These are phyloP conservation scores for Malthinus flaveolus DNA, from an alignment of 2,888 invertebrate species.

Conservation along the genomic window DNA sequence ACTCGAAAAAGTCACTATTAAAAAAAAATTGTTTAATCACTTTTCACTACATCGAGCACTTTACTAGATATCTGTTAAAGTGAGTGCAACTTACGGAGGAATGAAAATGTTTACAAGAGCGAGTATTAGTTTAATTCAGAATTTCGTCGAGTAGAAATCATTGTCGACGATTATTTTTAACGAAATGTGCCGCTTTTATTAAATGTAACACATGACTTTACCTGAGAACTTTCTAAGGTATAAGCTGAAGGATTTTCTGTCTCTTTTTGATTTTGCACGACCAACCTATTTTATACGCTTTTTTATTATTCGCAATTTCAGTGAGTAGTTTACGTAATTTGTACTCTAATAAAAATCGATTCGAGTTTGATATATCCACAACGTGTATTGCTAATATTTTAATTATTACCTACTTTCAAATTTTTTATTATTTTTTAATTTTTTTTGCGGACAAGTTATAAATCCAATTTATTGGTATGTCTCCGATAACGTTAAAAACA, in stretches of 20 bases:
- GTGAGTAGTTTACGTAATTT: constrained; percentile 20
- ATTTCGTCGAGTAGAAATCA: constrained; percentile 2
- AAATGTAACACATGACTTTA: constrained; percentile 26
- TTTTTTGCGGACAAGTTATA: too few relatives aligned
- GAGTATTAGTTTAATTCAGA: constrained; percentile 8
- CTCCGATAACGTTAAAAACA: background rate
- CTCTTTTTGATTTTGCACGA: constrained; percentile 35
- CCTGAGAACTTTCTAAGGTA: constrained; percentile 45
- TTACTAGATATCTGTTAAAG: constrained; percentile 27
- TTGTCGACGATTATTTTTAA: background rate
- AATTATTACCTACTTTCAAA: background rate
- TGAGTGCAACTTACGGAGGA: constrained; percentile 31
- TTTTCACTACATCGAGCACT: constrained; percentile 18
- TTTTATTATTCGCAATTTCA: constrained; percentile 20
- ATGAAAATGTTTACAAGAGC: constrained; percentile 32
- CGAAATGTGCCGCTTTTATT: constrained; percentile 30
- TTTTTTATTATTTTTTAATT: background rate
- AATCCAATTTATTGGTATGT: too few relatives aligned
- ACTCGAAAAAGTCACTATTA: constrained; percentile 1
- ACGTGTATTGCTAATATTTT: background rate
- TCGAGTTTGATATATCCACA: background rate
- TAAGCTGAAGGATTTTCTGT: constrained; percentile 39
- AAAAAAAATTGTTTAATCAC: background rate
- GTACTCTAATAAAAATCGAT: constrained; percentile 13
- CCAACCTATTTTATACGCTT: constrained; percentile 22